These are phyloP conservation scores for Nomada lathburiana DNA, from an alignment of 2,888 invertebrate species.

Conservation along the genomic window DNA sequence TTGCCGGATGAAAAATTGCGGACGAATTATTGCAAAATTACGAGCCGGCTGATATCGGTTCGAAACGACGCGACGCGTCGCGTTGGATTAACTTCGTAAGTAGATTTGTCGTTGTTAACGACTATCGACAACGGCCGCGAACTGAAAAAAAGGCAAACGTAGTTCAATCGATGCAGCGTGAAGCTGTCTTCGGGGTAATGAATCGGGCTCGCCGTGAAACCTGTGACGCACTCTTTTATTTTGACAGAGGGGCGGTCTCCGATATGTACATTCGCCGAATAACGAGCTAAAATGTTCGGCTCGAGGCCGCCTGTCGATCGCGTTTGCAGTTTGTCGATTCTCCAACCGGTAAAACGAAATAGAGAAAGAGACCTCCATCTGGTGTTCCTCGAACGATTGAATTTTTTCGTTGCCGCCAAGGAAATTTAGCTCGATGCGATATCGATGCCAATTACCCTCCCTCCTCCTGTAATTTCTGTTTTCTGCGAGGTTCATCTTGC, in stretches of 20 bases:
- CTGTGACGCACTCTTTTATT: slow-evolving; percentile 2
- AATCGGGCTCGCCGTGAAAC: slow-evolving; percentile 7
- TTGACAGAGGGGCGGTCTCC: neutral
- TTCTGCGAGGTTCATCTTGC: slow-evolving; percentile 14
- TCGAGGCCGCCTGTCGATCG: slow-evolving; percentile 14
- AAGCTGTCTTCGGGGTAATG: slow-evolving; percentile 24
- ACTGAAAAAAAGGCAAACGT: slow-evolving; percentile 6
- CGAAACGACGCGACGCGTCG: slow-evolving; percentile 18
- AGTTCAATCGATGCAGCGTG: slow-evolving; percentile 24
- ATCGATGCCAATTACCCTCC: slow-evolving; percentile 24
- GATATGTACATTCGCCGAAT: slow-evolving; percentile 5
- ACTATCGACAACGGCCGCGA: slow-evolving; percentile 41
- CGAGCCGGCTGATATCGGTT: slow-evolving; percentile 34
- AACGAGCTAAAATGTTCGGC: neutral
- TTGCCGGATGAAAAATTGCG: slow-evolving; percentile 70
- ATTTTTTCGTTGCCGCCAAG: slow-evolving; percentile 1
- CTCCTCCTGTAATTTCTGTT: slow-evolving; percentile 19
- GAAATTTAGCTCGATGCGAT: slow-evolving; percentile 17
- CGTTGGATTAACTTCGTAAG: slow-evolving; percentile 42
- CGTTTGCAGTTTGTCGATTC: slow-evolving; percentile 20
- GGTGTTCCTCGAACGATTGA: slow-evolving; percentile 5
- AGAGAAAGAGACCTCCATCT: neutral
- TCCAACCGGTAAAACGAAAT: neutral
- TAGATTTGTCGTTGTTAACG: slow-evolving; percentile 52
- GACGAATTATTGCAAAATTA: slow-evolving; percentile 75